These are phyloP conservation scores for Lycopodina hypogea DNA, from an alignment of 37 sponge, comb jelly and placozoan genomes.

Conservation along the genomic window DNA sequence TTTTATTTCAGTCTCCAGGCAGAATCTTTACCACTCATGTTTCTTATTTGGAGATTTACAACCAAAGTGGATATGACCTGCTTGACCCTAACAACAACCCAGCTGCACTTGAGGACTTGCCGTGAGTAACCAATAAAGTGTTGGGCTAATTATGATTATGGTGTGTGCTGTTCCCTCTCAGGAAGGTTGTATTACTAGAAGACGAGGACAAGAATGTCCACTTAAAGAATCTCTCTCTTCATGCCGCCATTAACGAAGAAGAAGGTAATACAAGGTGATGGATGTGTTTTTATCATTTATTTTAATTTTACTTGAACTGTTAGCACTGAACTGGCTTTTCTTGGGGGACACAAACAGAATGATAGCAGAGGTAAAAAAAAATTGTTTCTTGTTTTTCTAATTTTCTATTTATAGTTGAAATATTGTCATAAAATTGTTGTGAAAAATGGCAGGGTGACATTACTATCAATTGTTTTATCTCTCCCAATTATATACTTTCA, in stretches of 20 bases:
- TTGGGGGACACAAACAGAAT: conserved; percentile 98
- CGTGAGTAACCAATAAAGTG: conserved; percentile 42
- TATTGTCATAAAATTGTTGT: no score
- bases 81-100: conserved; percentile 92
- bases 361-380: conserved; percentile 99
- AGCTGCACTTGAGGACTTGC: conserved; percentile 85
- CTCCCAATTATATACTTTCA: neutral
- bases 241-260: conserved; percentile 87
- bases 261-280: conserved; percentile 64
- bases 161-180: neutral
- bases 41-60: conserved; percentile 97
- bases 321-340: conserved; percentile 97
- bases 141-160: neutral
- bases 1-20: conserved; percentile 51
- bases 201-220: conserved; percentile 75
- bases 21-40: conserved; percentile 84
- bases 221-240: conserved; percentile 88
- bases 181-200: conserved; percentile 79
- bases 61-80: conserved; percentile 92
- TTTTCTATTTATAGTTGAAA: no score
- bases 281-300: neutral
- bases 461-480: no score
- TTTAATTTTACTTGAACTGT: neutral
- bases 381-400: neutral
- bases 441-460: no score